Base-by-base conservation (phyloP, 1,140 invertebrate species). In the Drosophila melanica region DNA sequence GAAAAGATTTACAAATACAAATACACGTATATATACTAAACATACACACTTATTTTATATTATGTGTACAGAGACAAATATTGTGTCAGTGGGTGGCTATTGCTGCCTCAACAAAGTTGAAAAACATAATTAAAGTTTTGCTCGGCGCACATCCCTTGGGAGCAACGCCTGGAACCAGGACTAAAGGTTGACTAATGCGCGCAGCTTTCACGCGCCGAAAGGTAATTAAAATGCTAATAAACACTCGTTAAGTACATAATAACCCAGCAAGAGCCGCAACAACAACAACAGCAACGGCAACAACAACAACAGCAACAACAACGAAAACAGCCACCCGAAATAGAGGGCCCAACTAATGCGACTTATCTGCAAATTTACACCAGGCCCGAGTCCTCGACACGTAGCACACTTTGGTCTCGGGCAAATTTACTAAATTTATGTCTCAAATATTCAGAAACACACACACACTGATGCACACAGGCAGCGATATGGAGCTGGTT, bases 161-260 rank as follows among this genome's bases (percentile, higher is more conserved):
- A 47, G 11, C 2, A 62, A 50, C 16, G 58, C 44, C 65, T 63
- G 63, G 14, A 48, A 54, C 51, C 44, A 50, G 51, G 55, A 66
- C 82, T 85, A 75, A 81, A 71, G 79, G 79, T 71, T 69, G 73
- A 73, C 82, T 87, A 89, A 87, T 89, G 76, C 68, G 68, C 76
- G 76, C 84, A 79, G 82, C 82, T 87, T 87, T 87, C 82, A 89
- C 79, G 84, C 82, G 84, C 79, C 84, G 67, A 87, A 79, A 87
- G 82, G 84, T 89, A 87, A 87, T 87, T 87, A 87, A 87, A 87
- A 89, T 87, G 82, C 82, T 87, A 87, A 87, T 87, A 87, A 87
- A 87, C 82, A 82, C 82, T 87, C 82, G 82, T 87, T 87, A 87
- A 87, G 79, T 87, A 89, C 82, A 87, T 87, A 87, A 87, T 87